These are phyloP conservation scores for Macropis europaea DNA, from an alignment of 2,888 invertebrate species.

Conservation along the genomic window DNA sequence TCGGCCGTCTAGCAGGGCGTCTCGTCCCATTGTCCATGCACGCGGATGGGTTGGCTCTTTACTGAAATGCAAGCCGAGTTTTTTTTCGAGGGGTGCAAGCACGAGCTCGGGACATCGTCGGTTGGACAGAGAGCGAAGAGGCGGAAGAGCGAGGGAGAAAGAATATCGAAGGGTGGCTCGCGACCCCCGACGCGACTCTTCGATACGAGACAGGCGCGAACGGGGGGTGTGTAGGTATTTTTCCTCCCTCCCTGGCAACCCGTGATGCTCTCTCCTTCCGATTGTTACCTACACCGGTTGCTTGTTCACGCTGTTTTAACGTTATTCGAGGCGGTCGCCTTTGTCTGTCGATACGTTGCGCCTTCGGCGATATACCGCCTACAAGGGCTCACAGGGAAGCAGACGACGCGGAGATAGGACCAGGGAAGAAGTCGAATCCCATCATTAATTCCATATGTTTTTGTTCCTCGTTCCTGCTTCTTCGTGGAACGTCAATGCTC, in stretches of 20 bases:
- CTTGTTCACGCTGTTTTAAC: slow-evolving; percentile 47
- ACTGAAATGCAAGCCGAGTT: slow-evolving; percentile 69
- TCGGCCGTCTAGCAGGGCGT: slow-evolving; percentile 70
- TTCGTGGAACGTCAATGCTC: neutral
- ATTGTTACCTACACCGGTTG: slow-evolving; percentile 50
- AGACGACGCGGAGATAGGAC: slow-evolving; percentile 36
- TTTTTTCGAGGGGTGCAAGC: slow-evolving; percentile 52
- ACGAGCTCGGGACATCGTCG: slow-evolving; percentile 19
- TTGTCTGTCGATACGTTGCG: slow-evolving; percentile 51
- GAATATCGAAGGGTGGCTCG: slow-evolving; percentile 47
- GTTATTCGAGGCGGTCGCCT: slow-evolving; percentile 49
- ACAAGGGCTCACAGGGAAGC: slow-evolving; percentile 20
- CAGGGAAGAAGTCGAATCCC: slow-evolving; percentile 21
- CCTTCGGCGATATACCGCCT: slow-evolving; percentile 41
- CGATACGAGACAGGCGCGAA: slow-evolving; percentile 59
- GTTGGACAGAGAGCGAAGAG: neutral
- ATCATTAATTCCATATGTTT: slow-evolving; percentile 53
- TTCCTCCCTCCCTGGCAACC: slow-evolving; percentile 18
- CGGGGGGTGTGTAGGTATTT: slow-evolving; percentile 58
- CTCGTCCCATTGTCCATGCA: slow-evolving; percentile 69
- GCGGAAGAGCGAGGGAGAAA: neutral
- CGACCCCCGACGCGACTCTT: slow-evolving; percentile 62
- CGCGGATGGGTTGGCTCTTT: slow-evolving; percentile 69
- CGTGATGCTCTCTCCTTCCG: slow-evolving; percentile 34
- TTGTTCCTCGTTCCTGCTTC: slow-evolving; percentile 25